Conservation (phyloP, 2,888 invertebrate genomes). For the Troides aeacus region DNA sequence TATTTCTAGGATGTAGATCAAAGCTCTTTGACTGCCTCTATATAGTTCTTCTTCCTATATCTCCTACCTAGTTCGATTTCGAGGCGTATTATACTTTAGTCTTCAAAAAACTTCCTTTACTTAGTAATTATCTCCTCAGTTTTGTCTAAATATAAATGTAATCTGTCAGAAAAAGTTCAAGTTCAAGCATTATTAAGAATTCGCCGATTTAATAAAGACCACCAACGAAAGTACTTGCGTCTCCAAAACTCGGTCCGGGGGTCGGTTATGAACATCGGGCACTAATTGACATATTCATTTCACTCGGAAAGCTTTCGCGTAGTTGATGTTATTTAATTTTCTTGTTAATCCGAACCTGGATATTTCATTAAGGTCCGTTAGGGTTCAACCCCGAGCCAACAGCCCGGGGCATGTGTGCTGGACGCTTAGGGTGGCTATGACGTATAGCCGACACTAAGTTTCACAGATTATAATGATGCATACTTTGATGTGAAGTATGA, state of each 20-base stretch:
- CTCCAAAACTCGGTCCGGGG: no score
- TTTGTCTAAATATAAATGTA: no score
- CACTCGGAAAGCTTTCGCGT: slow-evolving; percentile 6
- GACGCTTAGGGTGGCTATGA: slow-evolving; percentile 13
- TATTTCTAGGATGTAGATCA: no score
- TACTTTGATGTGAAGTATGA: not conserved
- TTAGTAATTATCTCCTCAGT: no score
- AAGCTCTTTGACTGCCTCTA: no score
- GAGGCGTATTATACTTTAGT: no score
- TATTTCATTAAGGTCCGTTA: slow-evolving; percentile 15
- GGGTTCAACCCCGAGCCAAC: slow-evolving; percentile 1
- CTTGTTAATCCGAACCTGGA: slow-evolving; percentile 7
- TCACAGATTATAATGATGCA: not conserved
- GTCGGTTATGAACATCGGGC: not conserved
- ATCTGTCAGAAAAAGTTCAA: not conserved
- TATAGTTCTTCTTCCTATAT: no score
- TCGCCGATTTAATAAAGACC: not conserved
- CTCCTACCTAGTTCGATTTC: no score
- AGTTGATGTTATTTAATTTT: slow-evolving; percentile 14
- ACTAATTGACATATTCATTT: slow-evolving; percentile 10
- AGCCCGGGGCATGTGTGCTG: slow-evolving; percentile 11
- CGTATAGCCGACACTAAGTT: not conserved
- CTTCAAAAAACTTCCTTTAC: no score
- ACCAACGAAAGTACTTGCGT: no score
- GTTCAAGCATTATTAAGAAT: not conserved